Base-by-base conservation (phyloP, 2,797 vertebrate genomes). In the Macropodus opercularis region DNA sequence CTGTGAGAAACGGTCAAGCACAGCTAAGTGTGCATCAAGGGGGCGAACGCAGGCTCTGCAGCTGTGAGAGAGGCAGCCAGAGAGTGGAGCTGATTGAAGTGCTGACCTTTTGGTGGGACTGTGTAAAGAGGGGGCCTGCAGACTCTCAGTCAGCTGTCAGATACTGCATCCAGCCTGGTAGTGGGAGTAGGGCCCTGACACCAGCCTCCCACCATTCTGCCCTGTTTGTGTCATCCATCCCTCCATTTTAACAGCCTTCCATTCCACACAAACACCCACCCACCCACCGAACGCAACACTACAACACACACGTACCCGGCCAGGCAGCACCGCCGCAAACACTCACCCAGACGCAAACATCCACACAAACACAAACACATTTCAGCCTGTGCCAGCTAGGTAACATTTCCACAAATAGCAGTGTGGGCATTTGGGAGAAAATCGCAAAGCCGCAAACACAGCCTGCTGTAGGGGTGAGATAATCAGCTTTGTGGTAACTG, bases 101-200 rank as follows among this genome's bases (percentile, higher is more conserved):
- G 81, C 77, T 89, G 87, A 87, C 83, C 87, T 90, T 92, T 90
- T 79, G 79, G 85, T 84, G 82, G 56, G 78, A 74, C 79, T 76
- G 74, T 89, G 85, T 71, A 83, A 83, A 86, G 84, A 79, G 80
- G 79, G 71, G 74, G 82, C 72, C 82, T 87, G 88, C 86, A 88
- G 88, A 88, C 84, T 92, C 90, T 90, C 90, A 86, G 87, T 86
- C 90, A 90, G 89, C 91, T 92, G 91, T 84, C 87, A 92, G 87
- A 90, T 92, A 89, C 87, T 89, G 87, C 90, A 90, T 82, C 81
- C 87, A 89, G 91, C 85, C 89, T 89, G 89, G 74, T 86, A 83
- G 90, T 90, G 86, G 91, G 90, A 84, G 90, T 77, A 32, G 57
- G 86, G 87, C 84, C 85, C 81, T 89, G 88, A 89, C 86, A 83